Conservation (phyloP, 2,113 vertebrate genomes). For the Pelmatolapia mariae region DNA sequence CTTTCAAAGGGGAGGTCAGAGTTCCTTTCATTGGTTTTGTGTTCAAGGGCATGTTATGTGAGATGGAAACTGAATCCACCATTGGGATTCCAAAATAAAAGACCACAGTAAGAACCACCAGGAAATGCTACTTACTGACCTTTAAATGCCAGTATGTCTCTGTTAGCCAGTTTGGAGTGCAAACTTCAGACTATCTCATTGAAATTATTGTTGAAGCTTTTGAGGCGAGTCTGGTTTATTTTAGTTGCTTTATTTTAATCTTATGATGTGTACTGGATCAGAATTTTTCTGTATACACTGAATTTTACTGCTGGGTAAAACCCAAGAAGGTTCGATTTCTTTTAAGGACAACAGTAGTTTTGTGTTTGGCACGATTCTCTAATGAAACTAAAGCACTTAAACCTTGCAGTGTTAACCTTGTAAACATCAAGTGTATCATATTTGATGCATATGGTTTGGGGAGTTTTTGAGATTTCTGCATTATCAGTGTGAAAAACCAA, state of each 20-base stretch:
- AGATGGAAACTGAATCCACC: neutral
- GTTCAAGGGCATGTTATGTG: constrained; percentile 21
- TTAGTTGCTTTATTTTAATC: neutral
- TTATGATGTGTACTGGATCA: accelerated
- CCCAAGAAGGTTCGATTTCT: neutral
- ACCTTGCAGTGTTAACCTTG: neutral
- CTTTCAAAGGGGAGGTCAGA: neutral
- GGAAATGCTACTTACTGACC: neutral
- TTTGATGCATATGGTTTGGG: neutral
- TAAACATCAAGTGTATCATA: accelerated
- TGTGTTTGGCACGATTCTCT: neutral
- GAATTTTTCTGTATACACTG: accelerated
- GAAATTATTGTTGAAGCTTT: neutral
- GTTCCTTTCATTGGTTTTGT: neutral
- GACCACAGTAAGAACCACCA: neutral
- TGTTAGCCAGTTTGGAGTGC: neutral
- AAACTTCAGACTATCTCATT: neutral
- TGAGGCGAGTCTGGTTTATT: neutral
- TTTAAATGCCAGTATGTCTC: neutral
- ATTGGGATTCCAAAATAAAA: neutral
- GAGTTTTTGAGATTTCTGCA: neutral
- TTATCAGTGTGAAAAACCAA: neutral
- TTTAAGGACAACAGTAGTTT: neutral
- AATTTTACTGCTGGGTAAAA: neutral
- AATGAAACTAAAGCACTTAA: neutral